Evolutionary conservation across 2,797 vertebrate genomes (phyloP), one percentile per base, ranked within the genome.

Genomic region (Kryptopterus vitreolus): DNA sequence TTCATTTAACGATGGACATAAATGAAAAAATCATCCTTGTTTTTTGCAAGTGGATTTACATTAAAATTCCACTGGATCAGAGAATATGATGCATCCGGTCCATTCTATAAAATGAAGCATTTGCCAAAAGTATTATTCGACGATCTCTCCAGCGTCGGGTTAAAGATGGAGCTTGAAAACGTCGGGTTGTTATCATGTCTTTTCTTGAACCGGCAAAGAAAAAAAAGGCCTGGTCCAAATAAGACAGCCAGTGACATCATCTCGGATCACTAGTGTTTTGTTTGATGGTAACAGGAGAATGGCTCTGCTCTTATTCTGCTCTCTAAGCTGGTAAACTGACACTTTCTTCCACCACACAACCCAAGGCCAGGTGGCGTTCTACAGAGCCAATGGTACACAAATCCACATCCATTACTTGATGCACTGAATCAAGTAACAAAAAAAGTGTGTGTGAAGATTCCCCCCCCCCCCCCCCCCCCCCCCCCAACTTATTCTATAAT

Each of bases 241-340:
- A 69, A 50, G 85, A 83, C 29, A 35, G 69, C 53, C 53, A 59
- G 63, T 83, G 82, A 86, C 82, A 78, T 84, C 82, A 86, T 82
- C 73, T 76, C 65, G 26, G 75, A 66, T 79, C 80, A 22, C 62
- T 71, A 59, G 38, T 61, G 31, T 78, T 79, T 72, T 71, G 82
- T 76, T 73, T 75, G 59, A 76, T 35, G 80, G 84, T 87, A 87
- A 85, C 76, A 84, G 75, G 84, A 87, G 84, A 87, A 76, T 26
- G 24, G 22, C 50, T 1, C 77, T 82, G 52, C 58, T 76, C 63
- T 68, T 74, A 66, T 65, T 68, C 63, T 78, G 77, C 75, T 84
- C 77, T 72, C 85, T 87, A 81, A 81, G 84, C 68, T 73, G 78
- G 86, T 87, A 87, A 87, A 82, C 84, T 74, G 84, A 87, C 78